phyloP scores from a whole-genome alignment of 2,888 invertebrate species.

The Pyralis farinalis region DNA sequence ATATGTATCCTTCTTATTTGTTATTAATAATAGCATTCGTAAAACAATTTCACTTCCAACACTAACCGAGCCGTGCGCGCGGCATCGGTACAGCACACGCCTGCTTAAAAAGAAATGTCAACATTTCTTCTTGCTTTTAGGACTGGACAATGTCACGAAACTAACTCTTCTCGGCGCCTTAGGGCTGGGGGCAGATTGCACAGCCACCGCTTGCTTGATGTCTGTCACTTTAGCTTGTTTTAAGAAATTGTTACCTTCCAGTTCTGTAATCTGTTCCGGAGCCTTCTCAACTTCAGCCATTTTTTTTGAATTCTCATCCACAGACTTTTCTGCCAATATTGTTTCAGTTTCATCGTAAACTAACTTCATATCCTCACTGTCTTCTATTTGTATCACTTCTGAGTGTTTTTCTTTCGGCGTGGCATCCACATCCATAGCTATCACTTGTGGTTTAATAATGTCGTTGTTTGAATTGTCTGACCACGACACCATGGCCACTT shows the following conservation, averaged over 20 bases:
- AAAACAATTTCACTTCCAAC: constrained; percentile 5
- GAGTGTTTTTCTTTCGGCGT: constrained; percentile 14
- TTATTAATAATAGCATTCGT: constrained; percentile 8
- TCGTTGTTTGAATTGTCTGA: constrained; percentile 70
- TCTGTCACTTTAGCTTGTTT: constrained; percentile 63
- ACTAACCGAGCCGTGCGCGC: too few relatives aligned
- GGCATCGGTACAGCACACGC: too few relatives aligned
- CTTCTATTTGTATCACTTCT: constrained; percentile 38
- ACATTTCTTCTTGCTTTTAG: constrained; percentile 84
- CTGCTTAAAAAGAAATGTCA: too few relatives aligned
- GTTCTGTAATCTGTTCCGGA: not conserved
- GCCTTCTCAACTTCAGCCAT: constrained; percentile 18
- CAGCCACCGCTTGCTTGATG: constrained; percentile 37
- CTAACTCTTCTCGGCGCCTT: constrained; percentile 86
- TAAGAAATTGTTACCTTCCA: constrained; percentile 38
- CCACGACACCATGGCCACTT: constrained; percentile 74
- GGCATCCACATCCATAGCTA: constrained; percentile 26
- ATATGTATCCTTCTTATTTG: constrained; percentile 9
- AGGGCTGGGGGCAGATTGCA: constrained; percentile 43
- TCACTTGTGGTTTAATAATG: constrained; percentile 38
- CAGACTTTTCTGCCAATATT: constrained; percentile 21
- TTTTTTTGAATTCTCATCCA: constrained; percentile 11
- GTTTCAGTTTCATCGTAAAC: constrained; percentile 78
- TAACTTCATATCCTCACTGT: constrained; percentile 80
- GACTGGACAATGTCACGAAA: constrained; percentile 89